A percentile compares a stretch with the other conserved stretches of the same genome.
These are phyloP conservation scores for Macrophya alboannulata DNA, from an alignment of 2,888 invertebrate species.

Conservation along the genomic window DNA sequence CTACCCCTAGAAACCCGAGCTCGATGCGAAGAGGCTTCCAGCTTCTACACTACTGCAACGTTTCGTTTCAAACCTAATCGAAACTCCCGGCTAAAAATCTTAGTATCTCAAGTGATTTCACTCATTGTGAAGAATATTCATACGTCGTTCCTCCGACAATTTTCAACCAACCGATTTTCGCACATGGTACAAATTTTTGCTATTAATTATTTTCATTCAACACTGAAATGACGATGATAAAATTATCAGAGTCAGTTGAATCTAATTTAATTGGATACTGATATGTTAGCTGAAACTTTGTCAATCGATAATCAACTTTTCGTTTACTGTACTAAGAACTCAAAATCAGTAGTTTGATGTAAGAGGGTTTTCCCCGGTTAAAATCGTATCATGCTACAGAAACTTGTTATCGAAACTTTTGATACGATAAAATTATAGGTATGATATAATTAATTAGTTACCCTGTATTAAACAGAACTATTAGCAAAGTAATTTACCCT, in stretches of 20 bases:
- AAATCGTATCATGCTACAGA: neutral
- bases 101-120: neutral
- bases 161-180: too few relatives aligned
- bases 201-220: neutral
- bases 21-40: neutral
- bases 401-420: neutral
- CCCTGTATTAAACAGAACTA: neutral
- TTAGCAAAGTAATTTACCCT: neutral
- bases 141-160: too few relatives aligned
- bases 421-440: neutral
- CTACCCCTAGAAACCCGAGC: neutral
- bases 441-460: neutral
- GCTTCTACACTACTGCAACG: neutral
- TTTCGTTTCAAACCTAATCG: neutral
- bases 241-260: neutral
- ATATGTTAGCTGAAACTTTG: neutral
- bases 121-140: too few relatives aligned
- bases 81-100: neutral
- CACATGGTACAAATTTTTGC: too few relatives aligned
- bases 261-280: neutral
- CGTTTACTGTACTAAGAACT: neutral
- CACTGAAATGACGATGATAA: neutral
- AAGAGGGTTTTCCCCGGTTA: neutral
- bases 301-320: neutral
- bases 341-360: neutral